Evolutionary conservation across 2,888 invertebrate genomes (phyloP), one percentile per base, ranked within the genome.

Genomic region (Agonopterix subpropinquella): DNA sequence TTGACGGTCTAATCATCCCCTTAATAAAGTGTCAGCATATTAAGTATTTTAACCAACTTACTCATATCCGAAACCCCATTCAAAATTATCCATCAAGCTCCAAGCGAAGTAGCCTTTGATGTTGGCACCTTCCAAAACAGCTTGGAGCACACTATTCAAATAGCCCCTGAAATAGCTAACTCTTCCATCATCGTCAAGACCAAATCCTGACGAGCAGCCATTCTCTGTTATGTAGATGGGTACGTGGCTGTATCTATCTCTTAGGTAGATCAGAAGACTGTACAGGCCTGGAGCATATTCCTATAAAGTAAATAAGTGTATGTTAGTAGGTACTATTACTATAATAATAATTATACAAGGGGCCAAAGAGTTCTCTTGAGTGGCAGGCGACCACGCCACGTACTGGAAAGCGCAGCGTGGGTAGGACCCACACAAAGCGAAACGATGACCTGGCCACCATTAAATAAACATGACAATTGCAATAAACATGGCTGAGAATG

Each of bases 1-100:
- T 4, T 18, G 4, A 18, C 4, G 18, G 18, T 18, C 2, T 4
- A 2, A 18, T 18, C 18, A 18, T 4, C 18, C 18, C 18, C 4
- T 18, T 13, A 2, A 13, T n/a, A 13, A 13, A 13, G 13, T 13
- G 13, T 13, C 13, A 13, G 13, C 13, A 13, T 13, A 13, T 13
- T 13, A 13, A 9, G 8, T 36, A 36, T 1, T 36, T 36, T 8
- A 1, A 36, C 10, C 37, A 37, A 68, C 81, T 79, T 68, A 89
- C 79, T 65, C 70, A 61, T 89, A 91, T 11, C 91, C 91, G 41
- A 57, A 55, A 1, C 64, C 56, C 91, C 91, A 92, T 69, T 91
- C 91, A 56, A 91, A 90, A 61, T 89, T 91, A 58, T 92, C 92
- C 71, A 91, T 77, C 1, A 92, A 70, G 44, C 89, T 89, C 91